phyloP scores from a whole-genome alignment of 2,888 invertebrate genomes.

The Gerris lacustris region DNA sequence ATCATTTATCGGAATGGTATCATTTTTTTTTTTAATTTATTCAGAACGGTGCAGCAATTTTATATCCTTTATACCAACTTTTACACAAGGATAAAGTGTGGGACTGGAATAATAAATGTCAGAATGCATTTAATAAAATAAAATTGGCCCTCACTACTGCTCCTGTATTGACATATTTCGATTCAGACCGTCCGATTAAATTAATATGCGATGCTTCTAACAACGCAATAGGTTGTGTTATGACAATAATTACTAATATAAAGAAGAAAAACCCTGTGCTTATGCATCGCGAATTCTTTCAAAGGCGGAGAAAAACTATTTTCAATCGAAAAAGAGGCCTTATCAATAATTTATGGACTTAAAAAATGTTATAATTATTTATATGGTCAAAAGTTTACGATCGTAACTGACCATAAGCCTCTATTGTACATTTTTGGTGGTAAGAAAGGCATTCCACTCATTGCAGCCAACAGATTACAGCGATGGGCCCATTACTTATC shows the following conservation, averaged over 20 bases:
- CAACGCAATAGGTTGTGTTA: slow-evolving; percentile 30
- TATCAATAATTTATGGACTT: slow-evolving; percentile 34
- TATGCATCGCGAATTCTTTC: slow-evolving; percentile 33
- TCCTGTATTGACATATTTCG: slow-evolving; percentile 18
- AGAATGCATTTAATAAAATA: slow-evolving; percentile 15
- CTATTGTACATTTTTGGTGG: slow-evolving; percentile 32
- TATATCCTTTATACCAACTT: slow-evolving; percentile 12
- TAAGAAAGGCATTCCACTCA: slow-evolving; percentile 32
- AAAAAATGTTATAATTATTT: slow-evolving; percentile 35
- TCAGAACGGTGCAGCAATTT: background rate
- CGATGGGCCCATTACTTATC: slow-evolving; percentile 30
- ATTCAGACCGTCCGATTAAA: background rate
- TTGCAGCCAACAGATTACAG: slow-evolving; percentile 34
- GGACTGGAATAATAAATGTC: background rate
- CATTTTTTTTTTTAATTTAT: slow-evolving; percentile 7
- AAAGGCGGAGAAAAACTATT: slow-evolving; percentile 33
- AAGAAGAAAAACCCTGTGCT: slow-evolving; percentile 30
- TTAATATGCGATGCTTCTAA: slow-evolving; percentile 17
- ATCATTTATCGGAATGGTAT: slow-evolving; percentile 10
- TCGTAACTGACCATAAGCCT: slow-evolving; percentile 34
- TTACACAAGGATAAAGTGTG: background rate
- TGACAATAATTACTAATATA: slow-evolving; percentile 31
- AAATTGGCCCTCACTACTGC: slow-evolving; percentile 10
- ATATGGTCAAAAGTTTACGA: slow-evolving; percentile 31
- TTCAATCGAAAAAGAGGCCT: slow-evolving; percentile 34